A percentile compares a stretch with the other conserved stretches of the same genome.
These are phyloP conservation scores for Bombus fervidus DNA, from an alignment of 1,140 invertebrate species.

Conservation along the genomic window DNA sequence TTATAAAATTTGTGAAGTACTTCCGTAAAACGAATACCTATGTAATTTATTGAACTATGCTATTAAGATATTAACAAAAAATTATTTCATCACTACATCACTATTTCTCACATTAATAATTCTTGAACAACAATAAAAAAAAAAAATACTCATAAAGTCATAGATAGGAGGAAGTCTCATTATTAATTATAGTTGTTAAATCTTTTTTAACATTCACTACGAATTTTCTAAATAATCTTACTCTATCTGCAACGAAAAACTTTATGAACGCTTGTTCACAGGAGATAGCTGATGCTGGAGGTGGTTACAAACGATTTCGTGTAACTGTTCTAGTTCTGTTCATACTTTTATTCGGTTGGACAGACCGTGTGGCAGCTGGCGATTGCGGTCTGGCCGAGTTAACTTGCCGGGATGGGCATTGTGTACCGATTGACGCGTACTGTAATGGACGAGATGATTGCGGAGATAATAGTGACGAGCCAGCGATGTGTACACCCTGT, in stretches of 20 bases:
- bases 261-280: slow-evolving; percentile 41
- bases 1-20: neutral
- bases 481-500: slow-evolving; percentile 91
- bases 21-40: neutral
- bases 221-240: no score
- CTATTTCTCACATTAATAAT: neutral
- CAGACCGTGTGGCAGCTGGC: slow-evolving; percentile 53
- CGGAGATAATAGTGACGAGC: slow-evolving; percentile 92
- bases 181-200: no score
- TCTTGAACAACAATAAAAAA: neutral
- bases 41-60: neutral
- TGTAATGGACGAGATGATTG: slow-evolving; percentile 93
- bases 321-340: slow-evolving; percentile 27
- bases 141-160: no score
- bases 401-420: slow-evolving; percentile 89
- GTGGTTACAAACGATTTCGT: slow-evolving; percentile 59
- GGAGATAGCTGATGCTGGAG: slow-evolving; percentile 78
- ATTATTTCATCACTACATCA: no score
- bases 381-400: slow-evolving; percentile 91
- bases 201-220: no score
- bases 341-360: slow-evolving; percentile 43
- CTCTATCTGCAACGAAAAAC: neutral
- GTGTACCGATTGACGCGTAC: slow-evolving; percentile 92
- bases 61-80: neutral
- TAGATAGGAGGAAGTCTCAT: no score